Evolutionary conservation across 2,888 invertebrate genomes (phyloP).

Genomic region (Scaptomyza caliginosa): DNA sequence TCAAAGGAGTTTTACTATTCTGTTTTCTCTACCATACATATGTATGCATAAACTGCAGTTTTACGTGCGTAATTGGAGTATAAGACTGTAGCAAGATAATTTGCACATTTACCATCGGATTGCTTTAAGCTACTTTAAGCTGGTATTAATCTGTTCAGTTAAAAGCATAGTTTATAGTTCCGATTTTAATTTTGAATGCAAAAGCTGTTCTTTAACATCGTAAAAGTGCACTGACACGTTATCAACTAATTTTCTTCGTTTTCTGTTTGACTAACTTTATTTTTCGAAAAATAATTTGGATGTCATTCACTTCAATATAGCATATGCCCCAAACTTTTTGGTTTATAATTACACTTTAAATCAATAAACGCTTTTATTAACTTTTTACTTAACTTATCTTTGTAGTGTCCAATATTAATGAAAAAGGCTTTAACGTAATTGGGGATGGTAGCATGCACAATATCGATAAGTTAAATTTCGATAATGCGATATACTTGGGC

Average conservation of each 20-base stretch:
- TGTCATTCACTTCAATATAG: not conserved
- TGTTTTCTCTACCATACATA: too few relatives aligned
- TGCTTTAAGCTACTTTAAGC: conserved; percentile 13
- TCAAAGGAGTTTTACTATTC: not conserved
- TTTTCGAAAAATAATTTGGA: conserved; percentile 41
- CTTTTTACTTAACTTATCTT: conserved; percentile 10
- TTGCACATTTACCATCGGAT: conserved; percentile 32
- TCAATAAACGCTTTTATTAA: not conserved
- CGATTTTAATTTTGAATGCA: not conserved
- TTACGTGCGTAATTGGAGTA: not conserved
- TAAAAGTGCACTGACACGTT: not conserved
- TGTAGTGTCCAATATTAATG: conserved; percentile 33
- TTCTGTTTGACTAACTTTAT: not conserved
- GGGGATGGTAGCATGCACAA: too few relatives aligned
- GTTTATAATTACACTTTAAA: not conserved
- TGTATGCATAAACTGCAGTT: not conserved
- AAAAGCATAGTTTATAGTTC: not conserved
- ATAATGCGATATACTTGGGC: too few relatives aligned
- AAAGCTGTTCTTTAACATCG: not conserved
- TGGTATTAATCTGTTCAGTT: not conserved
- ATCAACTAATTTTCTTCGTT: conserved; percentile 19
- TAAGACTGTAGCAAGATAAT: not conserved
- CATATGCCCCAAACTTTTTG: not conserved
- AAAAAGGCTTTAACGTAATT: too few relatives aligned
- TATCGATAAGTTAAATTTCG: too few relatives aligned